Percentiles rank a stretch among this genome's conserved stretches.
These are phyloP conservation scores for Macrocentrus cingulum DNA, from an alignment of 1,140 invertebrate species.

Conservation along the genomic window DNA sequence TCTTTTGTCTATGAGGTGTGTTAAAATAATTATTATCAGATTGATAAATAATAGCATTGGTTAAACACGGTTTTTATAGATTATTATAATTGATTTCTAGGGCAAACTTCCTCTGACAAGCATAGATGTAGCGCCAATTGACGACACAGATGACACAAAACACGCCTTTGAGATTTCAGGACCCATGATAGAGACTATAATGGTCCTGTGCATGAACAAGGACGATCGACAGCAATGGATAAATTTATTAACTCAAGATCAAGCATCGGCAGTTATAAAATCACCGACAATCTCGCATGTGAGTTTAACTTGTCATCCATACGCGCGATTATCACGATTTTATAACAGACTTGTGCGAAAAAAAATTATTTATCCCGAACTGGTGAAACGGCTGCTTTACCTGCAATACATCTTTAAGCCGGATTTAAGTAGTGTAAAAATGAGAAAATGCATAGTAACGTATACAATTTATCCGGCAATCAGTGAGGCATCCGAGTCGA, in stretches of 20 bases:
- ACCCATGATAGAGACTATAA: slow-evolving; percentile 85
- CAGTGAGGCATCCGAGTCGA: slow-evolving; percentile 21
- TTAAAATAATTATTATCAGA: slow-evolving; percentile 10
- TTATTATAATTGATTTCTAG: slow-evolving; percentile 56
- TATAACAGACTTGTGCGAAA: slow-evolving; percentile 73
- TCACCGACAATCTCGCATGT: slow-evolving; percentile 53
- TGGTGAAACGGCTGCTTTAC: slow-evolving; percentile 74
- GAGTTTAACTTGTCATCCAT: slow-evolving; percentile 57
- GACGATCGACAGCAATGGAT: slow-evolving; percentile 88
- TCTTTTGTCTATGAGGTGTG: slow-evolving; percentile 94
- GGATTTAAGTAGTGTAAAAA: slow-evolving; percentile 48
- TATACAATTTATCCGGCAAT: slow-evolving; percentile 42
- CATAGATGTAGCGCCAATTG: slow-evolving; percentile 74
- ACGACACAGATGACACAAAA: slow-evolving; percentile 78
- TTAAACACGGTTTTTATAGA: neutral
- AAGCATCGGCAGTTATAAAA: slow-evolving; percentile 52
- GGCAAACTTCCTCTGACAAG: slow-evolving; percentile 87
- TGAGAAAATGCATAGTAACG: slow-evolving; percentile 47
- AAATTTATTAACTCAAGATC: slow-evolving; percentile 71
- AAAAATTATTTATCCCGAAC: slow-evolving; percentile 68
- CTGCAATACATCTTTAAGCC: slow-evolving; percentile 60
- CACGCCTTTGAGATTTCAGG: slow-evolving; percentile 91
- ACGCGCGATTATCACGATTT: slow-evolving; percentile 68
- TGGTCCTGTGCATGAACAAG: slow-evolving; percentile 81
- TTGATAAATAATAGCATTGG: too few species aligned